Evolutionary conservation across 2,888 invertebrate species (phyloP), one percentile per base, ranked within the genome.

Genomic region (Hirtodrosophila trivittata): DNA sequence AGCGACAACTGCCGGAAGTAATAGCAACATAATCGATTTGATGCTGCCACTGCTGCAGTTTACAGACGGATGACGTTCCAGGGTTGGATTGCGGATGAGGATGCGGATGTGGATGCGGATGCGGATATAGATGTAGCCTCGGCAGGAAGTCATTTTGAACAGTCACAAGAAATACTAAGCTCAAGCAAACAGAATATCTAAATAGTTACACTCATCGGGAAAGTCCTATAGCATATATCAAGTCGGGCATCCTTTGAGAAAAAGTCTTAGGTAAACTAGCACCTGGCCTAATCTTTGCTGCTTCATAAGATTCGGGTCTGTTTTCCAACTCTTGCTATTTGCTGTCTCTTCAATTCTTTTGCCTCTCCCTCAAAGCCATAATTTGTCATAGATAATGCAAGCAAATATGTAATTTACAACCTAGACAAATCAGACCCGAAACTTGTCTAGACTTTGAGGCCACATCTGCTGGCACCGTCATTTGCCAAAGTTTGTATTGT

Each of bases 21-120:
- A 86, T 83, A 83, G 83, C 78, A 86, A 78, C 81, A 78, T 83
- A 82, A 85, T 82, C 81, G 81, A 82, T 85, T 85, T 78, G 83
- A 64, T 67, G 71, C 70, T 66, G 75, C 70, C 60, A 50, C 52
- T 55, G 68, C 66, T 72, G 72, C 78, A 80, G 66, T 66, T 81
- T 77, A 71, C 75, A 38, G 72, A 50, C 64, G 72, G 43, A 66
- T 74, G 58, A 52, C 59, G 32, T 28, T 49, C 13, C 21, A 16
- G 33, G 28, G 41, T 7, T 18, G 3, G 21, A 10, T 32, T 16
- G 12, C 16, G 10, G 33, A 39, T 21, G 18, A 1, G 71, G 33
- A 52, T 56, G 28, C 33, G 56, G 63, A 63, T 57, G 30, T 14
- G 58, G 52, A 67, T 66, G 13, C 10, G 54, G 38, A 52, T 60